Evolutionary conservation across 2,888 invertebrate genomes (phyloP), one percentile per base, ranked within the genome.

Genomic region (Drosophila ezoana): DNA sequence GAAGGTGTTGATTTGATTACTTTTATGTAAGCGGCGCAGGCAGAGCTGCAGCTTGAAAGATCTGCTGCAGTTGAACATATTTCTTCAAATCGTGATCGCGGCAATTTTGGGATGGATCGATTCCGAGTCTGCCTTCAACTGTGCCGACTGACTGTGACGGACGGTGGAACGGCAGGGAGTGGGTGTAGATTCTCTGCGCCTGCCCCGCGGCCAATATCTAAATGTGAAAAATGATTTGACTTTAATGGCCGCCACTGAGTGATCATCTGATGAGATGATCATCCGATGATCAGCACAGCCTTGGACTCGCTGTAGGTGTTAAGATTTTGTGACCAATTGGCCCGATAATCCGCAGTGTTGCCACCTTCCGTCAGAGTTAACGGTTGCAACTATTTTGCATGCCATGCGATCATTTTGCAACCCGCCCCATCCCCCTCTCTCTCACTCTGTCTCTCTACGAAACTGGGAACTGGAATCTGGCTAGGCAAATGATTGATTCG

Each of bases 1-100:
- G 90, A 86, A 91, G 90, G 91, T 90, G 90, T 90, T 91, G 90
- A 90, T 91, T 91, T 90, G 90, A 90, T 91, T 90, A 90, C 90
- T 87, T 90, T 89, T 89, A 90, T 87, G 76, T 81, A 83, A 87
- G 85, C 74, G 84, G 59, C 59, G 67, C 45, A 68, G 64, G 35
- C 56, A n/a, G 41, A 43, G 65, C 52, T 38, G 11, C 49, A 51
- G 38, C 43, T 41, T 38, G 14, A 53, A 38, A 61, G 51, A 68
- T 66, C 63, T 69, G 61, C 61, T 67, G 61, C 63, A 71, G 80
- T 69, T 62, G 64, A 86, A 70, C 83, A 88, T 80, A 85, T 88
- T 76, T 79, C 56, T 70, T 61, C 74, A 75, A 84, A 84, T 89
- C 89, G 89, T 86, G 89, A 89, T 89, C 87, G 69, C 68, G 60